Evolutionary conservation across 2,113 vertebrate genomes (phyloP), one percentile per base, ranked within the genome.

Genomic region (Mesoclemmys tuberculata): DNA sequence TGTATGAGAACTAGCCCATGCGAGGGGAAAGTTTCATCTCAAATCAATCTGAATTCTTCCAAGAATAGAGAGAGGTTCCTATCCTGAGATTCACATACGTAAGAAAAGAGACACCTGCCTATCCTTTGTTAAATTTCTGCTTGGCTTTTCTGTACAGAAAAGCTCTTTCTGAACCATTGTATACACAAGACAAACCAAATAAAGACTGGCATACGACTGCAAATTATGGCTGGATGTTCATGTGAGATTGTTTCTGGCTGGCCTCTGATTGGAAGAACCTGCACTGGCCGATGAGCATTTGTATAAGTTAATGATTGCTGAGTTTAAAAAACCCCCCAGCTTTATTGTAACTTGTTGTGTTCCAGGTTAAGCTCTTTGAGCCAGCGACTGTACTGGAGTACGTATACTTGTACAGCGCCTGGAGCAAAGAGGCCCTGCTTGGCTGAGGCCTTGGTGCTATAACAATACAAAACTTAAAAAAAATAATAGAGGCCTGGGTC

Each of bases 1-100:
- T 0, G 48, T 0, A 41, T 0, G 0, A 71, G 68, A 38, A 1
- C 29, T 16, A 74, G 44, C 31, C 0, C 2, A 48, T 44, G 11
- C 58, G 51, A 51, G 80, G 21, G 94, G 55, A 68, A 51, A 58
- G 0, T 0, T 61, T 52, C 2, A 55, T 41, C 84, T 82, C 26
- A 75, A 38, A 54, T 68, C 84, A 41, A 24, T 4, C 22, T 7
- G 29, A 0, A 0, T 0, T 55, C 1, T 61, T 54, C 19, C n/a
- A 61, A 54, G 71, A 44, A 12, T 0, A 0, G 61, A 52, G 38
- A 26, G 92, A 68, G 82, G 10, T 79, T 92, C 74, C 12, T 27
- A 55, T 88, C 92, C 80, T 7, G 0, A 3, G 68, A 71, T n/a
- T 38, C 68, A 18, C 21, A 38, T 71, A 10, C 68, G 9, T 38